A percentile compares a stretch with the other conserved stretches of the same genome.
These are phyloP conservation scores for Heliothis virescens DNA, from an alignment of 1,140 invertebrate genomes.

Conservation along the genomic window DNA sequence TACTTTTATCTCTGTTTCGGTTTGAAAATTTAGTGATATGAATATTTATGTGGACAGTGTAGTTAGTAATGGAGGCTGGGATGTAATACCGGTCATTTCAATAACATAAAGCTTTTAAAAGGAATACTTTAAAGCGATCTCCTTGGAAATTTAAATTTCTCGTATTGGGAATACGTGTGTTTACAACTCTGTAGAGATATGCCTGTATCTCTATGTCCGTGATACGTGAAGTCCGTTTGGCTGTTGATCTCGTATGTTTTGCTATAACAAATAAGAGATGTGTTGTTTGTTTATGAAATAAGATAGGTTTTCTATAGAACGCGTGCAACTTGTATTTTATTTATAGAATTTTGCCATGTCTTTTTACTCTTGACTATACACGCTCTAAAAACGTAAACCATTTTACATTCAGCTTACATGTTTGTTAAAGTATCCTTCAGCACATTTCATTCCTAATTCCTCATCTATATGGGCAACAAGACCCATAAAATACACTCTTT, in stretches of 20 bases:
- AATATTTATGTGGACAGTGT: constrained; percentile 79
- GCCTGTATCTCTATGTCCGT: constrained; percentile 21
- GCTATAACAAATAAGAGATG: constrained; percentile 3
- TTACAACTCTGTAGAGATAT: constrained; percentile 39
- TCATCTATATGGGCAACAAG: no score
- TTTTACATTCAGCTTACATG: no score
- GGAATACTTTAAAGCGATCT: constrained; percentile 58
- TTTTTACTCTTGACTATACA: neutral
- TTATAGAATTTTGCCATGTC: neutral
- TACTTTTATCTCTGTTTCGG: constrained; percentile 82
- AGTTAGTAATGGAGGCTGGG: constrained; percentile 73
- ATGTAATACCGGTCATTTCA: constrained; percentile 75
- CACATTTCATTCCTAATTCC: no score
- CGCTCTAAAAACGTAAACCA: no score
- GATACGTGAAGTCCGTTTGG: constrained; percentile 32
- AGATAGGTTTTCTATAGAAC: neutral
- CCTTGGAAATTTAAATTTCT: constrained; percentile 56
- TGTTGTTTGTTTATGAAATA: constrained; percentile 6
- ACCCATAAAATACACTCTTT: no score
- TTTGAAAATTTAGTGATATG: constrained; percentile 80
- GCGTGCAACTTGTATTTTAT: no score
- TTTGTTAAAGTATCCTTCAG: no score
- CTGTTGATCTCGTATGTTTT: constrained; percentile 28
- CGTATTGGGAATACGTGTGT: constrained; percentile 47
- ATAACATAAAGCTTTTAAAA: constrained; percentile 72